Evolutionary conservation across 2,113 vertebrate species (phyloP).

Genomic region (Anseranas semipalmata): DNA sequence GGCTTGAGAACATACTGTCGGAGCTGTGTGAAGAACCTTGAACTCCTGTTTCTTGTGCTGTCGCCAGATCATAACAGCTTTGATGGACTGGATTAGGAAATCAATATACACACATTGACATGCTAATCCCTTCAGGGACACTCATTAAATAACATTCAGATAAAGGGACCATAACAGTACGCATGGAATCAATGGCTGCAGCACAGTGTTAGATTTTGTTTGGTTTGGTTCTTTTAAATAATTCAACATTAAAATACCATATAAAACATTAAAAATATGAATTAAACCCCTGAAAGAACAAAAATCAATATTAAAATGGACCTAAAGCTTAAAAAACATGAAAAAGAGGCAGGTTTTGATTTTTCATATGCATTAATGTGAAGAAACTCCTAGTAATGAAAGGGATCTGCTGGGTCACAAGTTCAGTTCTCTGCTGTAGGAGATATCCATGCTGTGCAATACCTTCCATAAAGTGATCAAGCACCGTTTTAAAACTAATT

Average conservation of each 20-base stretch:
- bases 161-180: neutral
- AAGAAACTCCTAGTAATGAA: neutral
- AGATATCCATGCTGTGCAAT: neutral
- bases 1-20: conserved; percentile 39
- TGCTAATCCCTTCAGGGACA: conserved; percentile 60
- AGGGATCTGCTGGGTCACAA: neutral
- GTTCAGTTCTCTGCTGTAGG: conserved; percentile 19
- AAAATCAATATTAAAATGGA: neutral
- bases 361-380: accelerated
- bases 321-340: neutral
- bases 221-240: neutral
- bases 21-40: conserved; percentile 61
- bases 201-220: neutral
- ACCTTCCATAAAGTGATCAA: neutral
- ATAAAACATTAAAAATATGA: neutral
- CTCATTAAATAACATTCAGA: conserved; percentile 24
- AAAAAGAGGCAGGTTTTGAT: neutral
- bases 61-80: neutral
- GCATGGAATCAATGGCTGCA: neutral
- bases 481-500: neutral
- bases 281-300: accelerated
- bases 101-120: conserved; percentile 50
- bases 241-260: neutral
- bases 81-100: conserved; percentile 48
- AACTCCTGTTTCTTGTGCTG: conserved; percentile 46